These are phyloP conservation scores for Crocuta crocuta DNA, from an alignment of 2,113 vertebrate species.

Conservation along the genomic window DNA sequence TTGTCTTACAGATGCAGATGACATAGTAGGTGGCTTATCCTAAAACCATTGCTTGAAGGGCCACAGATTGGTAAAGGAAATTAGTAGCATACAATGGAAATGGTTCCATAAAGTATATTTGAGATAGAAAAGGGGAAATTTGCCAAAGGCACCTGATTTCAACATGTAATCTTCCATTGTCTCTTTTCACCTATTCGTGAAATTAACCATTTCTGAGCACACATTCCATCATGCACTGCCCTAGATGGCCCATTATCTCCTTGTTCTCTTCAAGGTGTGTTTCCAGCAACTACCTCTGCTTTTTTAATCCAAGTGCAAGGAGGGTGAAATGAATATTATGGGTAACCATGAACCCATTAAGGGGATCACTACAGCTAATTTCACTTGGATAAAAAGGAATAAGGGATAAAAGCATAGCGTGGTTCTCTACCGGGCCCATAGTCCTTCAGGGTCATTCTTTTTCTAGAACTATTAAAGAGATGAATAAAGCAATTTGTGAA, in stretches of 20 bases:
- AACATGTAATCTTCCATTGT: neutral
- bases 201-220: neutral
- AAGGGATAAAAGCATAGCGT: neutral
- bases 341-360: neutral
- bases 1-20: neutral
- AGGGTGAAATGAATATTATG: neutral
- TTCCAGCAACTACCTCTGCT: too few relatives aligned
- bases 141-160: neutral
- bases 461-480: neutral
- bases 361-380: neutral
- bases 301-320: neutral
- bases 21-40: neutral
- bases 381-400: neutral
- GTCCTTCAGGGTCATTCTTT: neutral
- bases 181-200: neutral
- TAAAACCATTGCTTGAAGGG: neutral
- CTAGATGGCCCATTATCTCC: neutral
- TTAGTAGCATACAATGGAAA: neutral
- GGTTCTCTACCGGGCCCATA: neutral
- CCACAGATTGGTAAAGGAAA: neutral
- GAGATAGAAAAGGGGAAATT: neutral
- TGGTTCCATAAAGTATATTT: neutral
- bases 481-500: neutral
- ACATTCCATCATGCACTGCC: neutral
- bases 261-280: neutral